Base-by-base conservation (phyloP, 2,113 vertebrate genomes). In the Sander vitreus region DNA sequence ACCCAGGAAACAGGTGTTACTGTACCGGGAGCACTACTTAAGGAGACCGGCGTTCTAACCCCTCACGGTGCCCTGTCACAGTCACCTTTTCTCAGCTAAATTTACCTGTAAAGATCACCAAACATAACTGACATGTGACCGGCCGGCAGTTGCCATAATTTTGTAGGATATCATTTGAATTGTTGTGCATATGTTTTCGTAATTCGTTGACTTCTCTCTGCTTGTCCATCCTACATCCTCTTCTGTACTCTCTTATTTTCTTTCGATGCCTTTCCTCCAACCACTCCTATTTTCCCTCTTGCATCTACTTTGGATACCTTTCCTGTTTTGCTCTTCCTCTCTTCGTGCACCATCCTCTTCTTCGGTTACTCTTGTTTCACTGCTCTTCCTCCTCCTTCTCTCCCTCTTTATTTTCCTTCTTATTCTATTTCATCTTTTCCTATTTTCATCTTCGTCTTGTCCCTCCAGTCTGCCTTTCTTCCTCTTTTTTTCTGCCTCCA, bases 381-480 rank as follows among this genome's bases (percentile, higher is more conserved):
- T 23, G 11, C 6, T 68, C 45, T 2, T 68, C 15, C 48, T 23
- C 62, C 45, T 2, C 62, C 15, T 48, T 30, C 60, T n/a, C 45
- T 5, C 23, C 36, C 21, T 25, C 43, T 43, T n/a, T 23, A 7
- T 48, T 50, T 23, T 25, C 15, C 9, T 36, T 23, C 14, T 18
- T 36, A 3, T 60, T 73, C 16, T 25, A 13, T 0, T 64, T 53
- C 2, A 15, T 27, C n/a, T 25, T 15, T 60, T 69, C 39, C 6
- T 36, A 19, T 25, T 43, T 43, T 43, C 39, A 11, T 68, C 78
- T 58, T 81, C 58, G n/a, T 73, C 59, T 72, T 30, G 7, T 59
- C 66, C 21, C 75, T 65, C 11, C 23, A 54, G 27, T 71, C 36
- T 75, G 25, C 10, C 64, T 66, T 78, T 63, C 33, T 30, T 77